These are phyloP conservation scores for Limnephilus auricula DNA, from an alignment of 2,888 invertebrate species.

Conservation along the genomic window DNA sequence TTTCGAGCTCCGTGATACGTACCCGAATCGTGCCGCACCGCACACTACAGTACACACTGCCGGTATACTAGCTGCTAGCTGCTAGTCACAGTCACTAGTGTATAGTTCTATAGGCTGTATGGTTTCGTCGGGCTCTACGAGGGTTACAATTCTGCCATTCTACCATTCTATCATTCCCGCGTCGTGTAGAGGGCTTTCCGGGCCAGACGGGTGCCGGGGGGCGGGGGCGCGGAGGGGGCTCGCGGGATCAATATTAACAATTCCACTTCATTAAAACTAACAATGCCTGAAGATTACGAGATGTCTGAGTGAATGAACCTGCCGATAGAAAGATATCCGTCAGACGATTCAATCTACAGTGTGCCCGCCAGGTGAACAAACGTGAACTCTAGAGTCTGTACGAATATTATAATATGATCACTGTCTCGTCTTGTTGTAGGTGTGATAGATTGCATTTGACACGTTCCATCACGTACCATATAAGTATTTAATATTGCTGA, in stretches of 20 bases:
- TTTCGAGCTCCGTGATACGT: background rate
- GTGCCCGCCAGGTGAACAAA: background rate
- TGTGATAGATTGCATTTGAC: background rate
- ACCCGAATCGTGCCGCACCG: background rate
- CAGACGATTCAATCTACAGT: background rate
- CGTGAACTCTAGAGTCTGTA: background rate
- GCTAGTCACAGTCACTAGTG: background rate
- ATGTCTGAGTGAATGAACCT: slow-evolving; percentile 3
- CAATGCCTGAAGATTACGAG: slow-evolving; percentile 23
- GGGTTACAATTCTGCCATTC: too few relatives aligned
- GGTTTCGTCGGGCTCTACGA: background rate
- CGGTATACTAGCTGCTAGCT: too few relatives aligned
- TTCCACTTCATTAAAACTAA: slow-evolving; percentile 34
- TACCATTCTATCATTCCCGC: background rate
- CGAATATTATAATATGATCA: background rate
- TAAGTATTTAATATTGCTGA: background rate
- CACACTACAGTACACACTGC: too few relatives aligned
- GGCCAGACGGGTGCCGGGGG: background rate
- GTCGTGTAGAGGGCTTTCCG: background rate
- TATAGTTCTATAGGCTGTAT: background rate
- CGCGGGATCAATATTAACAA: slow-evolving; percentile 20
- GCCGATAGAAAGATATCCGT: background rate
- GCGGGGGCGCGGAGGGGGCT: slow-evolving; percentile 5
- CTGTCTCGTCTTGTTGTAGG: background rate
- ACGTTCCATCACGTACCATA: too few relatives aligned